Evolutionary conservation across 2,113 vertebrate species (phyloP), one percentile per base, ranked within the genome.

Genomic region (Cisticola juncidis): DNA sequence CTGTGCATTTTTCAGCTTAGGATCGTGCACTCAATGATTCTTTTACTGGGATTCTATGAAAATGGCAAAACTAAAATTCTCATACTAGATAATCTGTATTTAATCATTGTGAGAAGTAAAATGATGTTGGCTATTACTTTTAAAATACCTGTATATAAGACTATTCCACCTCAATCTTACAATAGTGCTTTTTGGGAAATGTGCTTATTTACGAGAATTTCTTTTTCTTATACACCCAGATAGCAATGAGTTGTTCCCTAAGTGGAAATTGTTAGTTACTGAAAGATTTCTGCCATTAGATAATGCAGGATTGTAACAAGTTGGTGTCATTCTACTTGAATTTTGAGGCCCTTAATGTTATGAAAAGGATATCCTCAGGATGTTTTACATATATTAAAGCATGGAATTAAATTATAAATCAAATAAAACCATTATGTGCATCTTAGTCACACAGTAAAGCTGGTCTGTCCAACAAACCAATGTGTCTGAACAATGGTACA

Each of bases 341-440:
- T 94, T 91, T 95, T 87, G 86, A 85, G 22, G 28, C 40, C 33
- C 33, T 94, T 95, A 91, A 69, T 87, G 36, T 79, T 94, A 84
- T 20, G 69, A 64, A 81, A 84, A 78, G 48, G 65, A 28, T 92
- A 81, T 94, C 40, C 25, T 92, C 48, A 76, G 91, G 77, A 85
- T 79, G 61, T 76, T 95, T 78, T 92, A 65, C 90, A 57, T 95
- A 81, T 81, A 87, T 71, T 48, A 81, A 83, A 94, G 69, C 4
- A 0, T 50, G 14, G 23, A 89, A 95, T 96, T 81, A 79, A 96
- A 95, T 96, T 95, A 90, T 77, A 77, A 81, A 87, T 89, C 44
- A 85, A 76, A 92, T 92, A 79, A 92, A 91, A 68, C 20, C 48
- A 89, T 94, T 91, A 79, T 72, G 36, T 72, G 28, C 5, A 1